Evolutionary conservation across 2,888 invertebrate species (phyloP).

Genomic region (Cyclophora punctaria): DNA sequence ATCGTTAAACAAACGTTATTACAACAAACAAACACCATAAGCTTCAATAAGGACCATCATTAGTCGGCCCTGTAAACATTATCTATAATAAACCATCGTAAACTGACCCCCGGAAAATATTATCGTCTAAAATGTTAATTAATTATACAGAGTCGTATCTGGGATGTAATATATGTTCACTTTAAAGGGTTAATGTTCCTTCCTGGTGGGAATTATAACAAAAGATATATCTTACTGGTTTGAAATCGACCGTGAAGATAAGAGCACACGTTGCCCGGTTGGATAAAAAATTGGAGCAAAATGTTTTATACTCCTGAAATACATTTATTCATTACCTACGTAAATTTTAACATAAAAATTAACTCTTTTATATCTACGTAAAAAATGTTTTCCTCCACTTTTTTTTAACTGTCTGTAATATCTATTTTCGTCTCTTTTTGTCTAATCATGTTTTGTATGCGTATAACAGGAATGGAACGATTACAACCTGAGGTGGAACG

Average conservation of each 20-base stretch:
- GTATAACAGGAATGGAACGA: conserved; percentile 95
- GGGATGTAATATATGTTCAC: conserved; percentile 9
- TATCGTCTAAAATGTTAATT: conserved; percentile 15
- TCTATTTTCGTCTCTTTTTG: conserved; percentile 3
- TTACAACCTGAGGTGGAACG: conserved; percentile 97
- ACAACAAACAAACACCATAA: conserved; percentile 7
- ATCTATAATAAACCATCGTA: conserved; percentile 1
- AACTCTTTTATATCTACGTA: neutral
- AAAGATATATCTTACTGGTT: conserved; percentile 27
- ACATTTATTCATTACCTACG: neutral
- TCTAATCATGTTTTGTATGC: conserved; percentile 32
- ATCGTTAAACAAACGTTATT: conserved; percentile 9
- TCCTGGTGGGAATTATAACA: conserved; percentile 24
- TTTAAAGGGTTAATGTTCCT: conserved; percentile 5
- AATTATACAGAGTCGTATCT: conserved; percentile 11
- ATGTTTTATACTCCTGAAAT: conserved; percentile 1
- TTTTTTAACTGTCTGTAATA: neutral
- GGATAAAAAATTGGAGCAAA: conserved; percentile 3
- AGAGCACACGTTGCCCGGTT: conserved; percentile 13
- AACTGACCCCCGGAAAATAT: conserved; percentile 7
- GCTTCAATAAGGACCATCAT: neutral
- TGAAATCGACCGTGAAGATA: conserved; percentile 28
- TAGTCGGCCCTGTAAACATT: conserved; percentile 3
- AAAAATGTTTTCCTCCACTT: neutral
- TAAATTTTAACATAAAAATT: no score